A percentile compares a stretch with the other conserved stretches of the same genome.
Evolutionary conservation across 1,140 invertebrate species (phyloP).

Genomic region (Plodia interpunctella): DNA sequence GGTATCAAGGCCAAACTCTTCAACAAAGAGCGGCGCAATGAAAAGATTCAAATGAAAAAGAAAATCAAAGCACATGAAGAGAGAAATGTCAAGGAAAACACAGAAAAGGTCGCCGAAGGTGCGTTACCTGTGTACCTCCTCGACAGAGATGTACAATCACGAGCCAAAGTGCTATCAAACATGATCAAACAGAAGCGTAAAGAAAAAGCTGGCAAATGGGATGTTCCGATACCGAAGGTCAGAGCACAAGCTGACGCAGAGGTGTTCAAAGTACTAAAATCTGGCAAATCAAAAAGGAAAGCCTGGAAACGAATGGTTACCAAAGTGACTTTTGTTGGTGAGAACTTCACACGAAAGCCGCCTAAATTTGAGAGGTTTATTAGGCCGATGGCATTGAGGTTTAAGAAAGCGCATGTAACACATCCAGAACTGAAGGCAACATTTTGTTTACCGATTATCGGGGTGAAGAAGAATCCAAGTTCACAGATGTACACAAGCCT

Average conservation of each 20-base stretch:
- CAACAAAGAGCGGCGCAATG: slow-evolving; percentile 96
- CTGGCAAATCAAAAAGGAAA: slow-evolving; percentile 96
- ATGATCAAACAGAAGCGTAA: slow-evolving; percentile 99
- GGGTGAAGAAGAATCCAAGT: slow-evolving; percentile 99
- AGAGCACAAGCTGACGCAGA: slow-evolving; percentile 98
- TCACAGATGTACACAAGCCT: slow-evolving; percentile 97
- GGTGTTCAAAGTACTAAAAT: slow-evolving; percentile 96
- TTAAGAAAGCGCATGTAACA: slow-evolving; percentile 98
- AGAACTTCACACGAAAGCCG: slow-evolving; percentile 98
- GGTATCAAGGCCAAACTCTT: slow-evolving; percentile 99
- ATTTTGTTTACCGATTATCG: slow-evolving; percentile 98
- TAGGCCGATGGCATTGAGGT: slow-evolving; percentile 96
- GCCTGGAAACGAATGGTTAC: slow-evolving; percentile 99
- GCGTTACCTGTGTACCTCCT: slow-evolving; percentile 97
- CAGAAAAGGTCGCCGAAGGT: slow-evolving; percentile 90
- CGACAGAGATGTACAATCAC: slow-evolving; percentile 95
- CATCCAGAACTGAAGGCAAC: slow-evolving; percentile 99
- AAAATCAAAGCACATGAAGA: slow-evolving; percentile 96
- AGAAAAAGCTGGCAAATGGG: slow-evolving; percentile 99
- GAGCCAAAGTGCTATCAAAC: slow-evolving; percentile 97
- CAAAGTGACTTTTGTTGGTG: slow-evolving; percentile 98
- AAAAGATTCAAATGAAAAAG: slow-evolving; percentile 99
- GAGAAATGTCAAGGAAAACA: slow-evolving; percentile 91
- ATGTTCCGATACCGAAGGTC: slow-evolving; percentile 99
- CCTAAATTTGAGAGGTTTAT: slow-evolving; percentile 99